phyloP scores from a whole-genome alignment of 2,888 invertebrate genomes.

The Heterodera filipjevi region DNA sequence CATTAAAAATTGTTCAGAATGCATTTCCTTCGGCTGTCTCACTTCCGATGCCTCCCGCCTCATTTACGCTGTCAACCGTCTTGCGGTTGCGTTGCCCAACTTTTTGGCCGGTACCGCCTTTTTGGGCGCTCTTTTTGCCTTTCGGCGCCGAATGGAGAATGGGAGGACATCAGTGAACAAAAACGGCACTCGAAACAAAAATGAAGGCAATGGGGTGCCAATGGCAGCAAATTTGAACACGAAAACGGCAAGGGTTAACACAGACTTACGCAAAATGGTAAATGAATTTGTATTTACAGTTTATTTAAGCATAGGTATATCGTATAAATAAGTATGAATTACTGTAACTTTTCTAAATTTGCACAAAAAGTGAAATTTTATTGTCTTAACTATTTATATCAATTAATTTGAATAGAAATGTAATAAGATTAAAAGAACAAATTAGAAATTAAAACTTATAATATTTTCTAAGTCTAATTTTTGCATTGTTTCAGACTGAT shows the following conservation, averaged over 20 bases:
- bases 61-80: conserved; percentile 30
- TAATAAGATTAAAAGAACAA: too few relatives aligned
- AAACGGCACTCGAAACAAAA: neutral
- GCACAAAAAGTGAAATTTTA: too few relatives aligned
- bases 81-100: conserved; percentile 32
- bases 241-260: neutral
- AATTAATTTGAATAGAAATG: too few relatives aligned
- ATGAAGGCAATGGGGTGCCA: neutral
- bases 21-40: conserved; percentile 33
- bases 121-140: conserved; percentile 16
- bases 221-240: neutral
- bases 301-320: too few relatives aligned
- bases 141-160: conserved; percentile 11
- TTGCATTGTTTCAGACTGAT: conserved; percentile 32
- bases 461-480: neutral
- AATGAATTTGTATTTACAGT: too few relatives aligned
- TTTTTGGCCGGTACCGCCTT: conserved; percentile 24
- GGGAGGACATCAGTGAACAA: neutral
- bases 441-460: too few relatives aligned
- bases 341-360: too few relatives aligned
- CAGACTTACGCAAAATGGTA: conserved; percentile 19
- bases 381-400: too few relatives aligned
- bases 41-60: conserved; percentile 29
- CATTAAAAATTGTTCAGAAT: conserved; percentile 6
- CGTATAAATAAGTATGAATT: too few relatives aligned